Conservation (phyloP, 2,797 vertebrate genomes). For the Mus spretus region DNA sequence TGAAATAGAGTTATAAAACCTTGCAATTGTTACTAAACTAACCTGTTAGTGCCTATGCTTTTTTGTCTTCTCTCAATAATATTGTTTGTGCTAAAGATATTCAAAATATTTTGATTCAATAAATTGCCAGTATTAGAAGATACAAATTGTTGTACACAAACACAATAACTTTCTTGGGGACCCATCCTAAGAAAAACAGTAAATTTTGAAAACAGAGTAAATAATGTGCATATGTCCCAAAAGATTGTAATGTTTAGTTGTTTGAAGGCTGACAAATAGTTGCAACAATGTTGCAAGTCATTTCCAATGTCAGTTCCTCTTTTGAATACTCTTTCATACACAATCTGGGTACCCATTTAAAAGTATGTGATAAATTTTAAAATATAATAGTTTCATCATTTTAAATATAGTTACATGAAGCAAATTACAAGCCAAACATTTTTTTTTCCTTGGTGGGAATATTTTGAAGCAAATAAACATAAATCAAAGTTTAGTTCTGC, state of each 20-base stretch:
- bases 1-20: slow-evolving; percentile 85
- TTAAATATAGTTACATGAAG: not conserved
- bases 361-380: not conserved
- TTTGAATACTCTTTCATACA: not conserved
- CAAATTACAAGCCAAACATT: not conserved
- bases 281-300: not conserved
- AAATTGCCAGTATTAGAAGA: not conserved
- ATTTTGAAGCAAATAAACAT: not conserved
- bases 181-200: not conserved
- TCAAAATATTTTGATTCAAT: slow-evolving; percentile 62
- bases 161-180: not conserved
- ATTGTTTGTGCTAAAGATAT: slow-evolving; percentile 84
- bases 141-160: not conserved
- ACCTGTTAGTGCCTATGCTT: not conserved
- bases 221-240: not conserved
- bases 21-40: slow-evolving; percentile 81
- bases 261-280: not conserved
- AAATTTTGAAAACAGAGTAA: slow-evolving; percentile 18
- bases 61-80: slow-evolving; percentile 79
- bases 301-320: not conserved
- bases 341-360: not conserved
- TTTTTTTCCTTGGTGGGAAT: not conserved
- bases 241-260: not conserved
- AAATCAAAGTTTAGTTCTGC: not conserved
- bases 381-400: not conserved